A percentile compares a stretch with the other conserved stretches of the same genome.
These are phyloP conservation scores for Melanotaenia pygmaea DNA, from an alignment of 2,797 vertebrate species.

Conservation along the genomic window DNA sequence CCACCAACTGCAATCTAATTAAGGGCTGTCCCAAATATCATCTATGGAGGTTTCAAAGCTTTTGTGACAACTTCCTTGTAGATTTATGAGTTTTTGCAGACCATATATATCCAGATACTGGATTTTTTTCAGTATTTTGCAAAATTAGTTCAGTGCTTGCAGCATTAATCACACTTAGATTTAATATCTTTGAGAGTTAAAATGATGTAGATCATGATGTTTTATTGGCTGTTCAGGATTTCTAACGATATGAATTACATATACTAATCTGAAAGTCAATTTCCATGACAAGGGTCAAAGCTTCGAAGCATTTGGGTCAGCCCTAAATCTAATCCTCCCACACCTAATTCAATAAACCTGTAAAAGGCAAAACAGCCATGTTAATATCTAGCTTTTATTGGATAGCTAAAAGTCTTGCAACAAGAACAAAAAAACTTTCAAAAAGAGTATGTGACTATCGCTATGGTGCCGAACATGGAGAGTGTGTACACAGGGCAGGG, in stretches of 20 bases:
- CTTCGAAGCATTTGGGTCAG: conserved; percentile 23
- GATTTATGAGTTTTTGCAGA: neutral
- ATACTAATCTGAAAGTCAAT: neutral
- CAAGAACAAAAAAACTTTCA: conserved; percentile 57
- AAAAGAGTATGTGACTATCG: conserved; percentile 61
- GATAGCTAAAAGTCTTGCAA: conserved; percentile 79
- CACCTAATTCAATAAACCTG: conserved; percentile 72
- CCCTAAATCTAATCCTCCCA: conserved; percentile 50
- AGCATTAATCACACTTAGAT: neutral
- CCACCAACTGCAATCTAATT: conserved; percentile 72
- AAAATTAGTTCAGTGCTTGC: neutral
- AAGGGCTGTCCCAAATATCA: conserved; percentile 24
- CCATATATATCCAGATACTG: neutral
- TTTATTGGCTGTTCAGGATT: neutral
- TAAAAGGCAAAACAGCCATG: conserved; percentile 67
- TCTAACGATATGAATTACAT: neutral
- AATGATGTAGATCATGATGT: neutral
- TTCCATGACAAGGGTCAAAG: neutral
- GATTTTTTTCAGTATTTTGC: neutral
- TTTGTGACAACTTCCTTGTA: neutral
- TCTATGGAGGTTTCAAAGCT: neutral
- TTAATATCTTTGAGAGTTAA: neutral
- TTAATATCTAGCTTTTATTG: conserved; percentile 83
- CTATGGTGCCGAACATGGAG: conserved; percentile 78
- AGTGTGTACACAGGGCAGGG: conserved; percentile 73